Base-by-base conservation (phyloP, 2,888 invertebrate genomes). In the Sthenelais limicola region DNA sequence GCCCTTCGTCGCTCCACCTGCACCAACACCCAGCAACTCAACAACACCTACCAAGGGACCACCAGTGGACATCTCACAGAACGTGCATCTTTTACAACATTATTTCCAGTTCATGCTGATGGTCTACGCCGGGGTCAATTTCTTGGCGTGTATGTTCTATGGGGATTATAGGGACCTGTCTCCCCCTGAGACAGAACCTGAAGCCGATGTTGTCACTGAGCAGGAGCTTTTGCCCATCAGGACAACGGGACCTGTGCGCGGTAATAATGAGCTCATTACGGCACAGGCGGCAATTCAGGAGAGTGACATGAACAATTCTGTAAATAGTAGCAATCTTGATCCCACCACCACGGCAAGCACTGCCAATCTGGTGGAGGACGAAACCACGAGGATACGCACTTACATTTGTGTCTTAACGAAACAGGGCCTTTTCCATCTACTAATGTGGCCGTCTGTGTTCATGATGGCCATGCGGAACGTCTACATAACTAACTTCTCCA, bases 121-220 rank as follows among this genome's bases (percentile, higher is more conserved):
- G 4, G 62, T 38, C 5, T 62, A 62, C 24, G 21, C 24, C n/a
- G 62, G 38, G 3, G 62, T 62, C 9, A 62, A 62, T 43, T 62
- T 62, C 62, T 21, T 62, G 24, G 62, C 62, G 18, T 62, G 62
- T 38, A 38, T 62, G 7, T 62, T 62, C 24, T 62, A 62, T 15
- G 62, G 62, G 9, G 24, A 38, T n/a, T 62, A 62, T 43, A 35
- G 38, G 24, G 62, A 62, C 62, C 9, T 62, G 7, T 12, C 32
- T 7, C 24, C 3, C 38, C 38, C 15, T 26, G 62, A 35, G 15
- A 15, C 21, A 3, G 5, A n/a, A 2, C n/a, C 32, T 35, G 15
- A 15, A 18, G 21, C 33, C 15, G 62, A 62, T 24, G 18, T 38
- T 26, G 35, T 35, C 62, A 62, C 38, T 3, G 62, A 38, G 38